phyloP scores from a whole-genome alignment of 2,888 invertebrate species.

The Mesoligia furuncula region DNA sequence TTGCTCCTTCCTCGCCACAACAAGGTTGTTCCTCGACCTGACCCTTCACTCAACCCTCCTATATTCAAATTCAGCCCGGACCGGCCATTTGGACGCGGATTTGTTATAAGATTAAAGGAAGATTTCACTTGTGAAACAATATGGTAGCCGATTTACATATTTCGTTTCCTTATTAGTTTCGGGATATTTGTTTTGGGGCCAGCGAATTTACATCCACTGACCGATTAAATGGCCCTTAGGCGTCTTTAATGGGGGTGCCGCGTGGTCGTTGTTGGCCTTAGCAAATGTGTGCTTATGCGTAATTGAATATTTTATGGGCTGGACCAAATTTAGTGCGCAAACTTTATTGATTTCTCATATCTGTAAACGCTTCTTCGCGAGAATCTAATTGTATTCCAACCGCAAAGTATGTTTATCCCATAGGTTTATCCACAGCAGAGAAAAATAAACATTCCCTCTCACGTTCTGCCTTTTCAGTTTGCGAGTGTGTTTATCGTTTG shows the following conservation, averaged over 20 bases:
- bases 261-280: slow-evolving; percentile 90
- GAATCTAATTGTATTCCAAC: slow-evolving; percentile 67
- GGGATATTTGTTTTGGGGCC: slow-evolving; percentile 91
- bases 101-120: slow-evolving; percentile 91
- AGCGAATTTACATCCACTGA: slow-evolving; percentile 90
- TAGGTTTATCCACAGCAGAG: slow-evolving; percentile 34
- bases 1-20: slow-evolving; percentile 84
- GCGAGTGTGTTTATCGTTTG: slow-evolving; percentile 88
- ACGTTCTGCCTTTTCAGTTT: slow-evolving; percentile 85
- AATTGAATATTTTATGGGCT: slow-evolving; percentile 90
- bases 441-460: slow-evolving; percentile 81
- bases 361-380: slow-evolving; percentile 64
- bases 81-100: slow-evolving; percentile 91
- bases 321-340: slow-evolving; percentile 84
- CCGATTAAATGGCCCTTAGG: slow-evolving; percentile 91
- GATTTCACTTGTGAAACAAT: slow-evolving; percentile 91
- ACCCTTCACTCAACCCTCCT: slow-evolving; percentile 87
- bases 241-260: slow-evolving; percentile 91
- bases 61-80: slow-evolving; percentile 88
- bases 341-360: slow-evolving; percentile 84
- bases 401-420: slow-evolving; percentile 56
- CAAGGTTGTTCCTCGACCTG: slow-evolving; percentile 80
- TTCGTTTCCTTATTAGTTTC: slow-evolving; percentile 91
- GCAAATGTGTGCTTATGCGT: slow-evolving; percentile 90
- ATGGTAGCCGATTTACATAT: slow-evolving; percentile 90